Evolutionary conservation across 2,888 invertebrate species (phyloP).

Genomic region (Plagodis pulveraria): DNA sequence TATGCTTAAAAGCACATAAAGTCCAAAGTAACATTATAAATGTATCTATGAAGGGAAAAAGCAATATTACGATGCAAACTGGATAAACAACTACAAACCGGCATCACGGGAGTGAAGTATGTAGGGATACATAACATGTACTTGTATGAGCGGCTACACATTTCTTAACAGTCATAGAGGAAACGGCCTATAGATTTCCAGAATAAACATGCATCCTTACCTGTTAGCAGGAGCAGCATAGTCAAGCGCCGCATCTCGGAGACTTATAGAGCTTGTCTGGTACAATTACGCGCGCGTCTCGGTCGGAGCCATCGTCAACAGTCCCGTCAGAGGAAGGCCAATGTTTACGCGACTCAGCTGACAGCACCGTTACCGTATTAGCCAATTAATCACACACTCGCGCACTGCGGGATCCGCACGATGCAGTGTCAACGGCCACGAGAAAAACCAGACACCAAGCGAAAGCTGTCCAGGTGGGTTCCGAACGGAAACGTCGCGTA

Average conservation of each 20-base stretch:
- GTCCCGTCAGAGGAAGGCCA: constrained; percentile 59
- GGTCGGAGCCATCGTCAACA: constrained; percentile 66
- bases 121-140: constrained; percentile 8
- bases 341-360: constrained; percentile 83
- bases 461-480: constrained; percentile 65
- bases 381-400: constrained; percentile 83
- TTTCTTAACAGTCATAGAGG: background rate
- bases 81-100: constrained; percentile 36
- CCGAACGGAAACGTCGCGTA: constrained; percentile 42
- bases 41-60: background rate
- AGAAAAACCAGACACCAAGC: constrained; percentile 77
- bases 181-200: background rate
- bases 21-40: no score
- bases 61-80: constrained; percentile 13
- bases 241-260: constrained; percentile 73
- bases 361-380: constrained; percentile 63
- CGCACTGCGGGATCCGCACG: constrained; percentile 83
- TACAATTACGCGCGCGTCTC: constrained; percentile 56
- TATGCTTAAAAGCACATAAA: no score
- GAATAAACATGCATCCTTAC: constrained; percentile 53
- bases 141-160: constrained; percentile 1
- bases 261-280: constrained; percentile 48
- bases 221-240: constrained; percentile 72
- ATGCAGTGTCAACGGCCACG: constrained; percentile 83
- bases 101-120: constrained; percentile 22